A percentile compares a stretch with the other conserved stretches of the same genome.
Evolutionary conservation across 2,797 vertebrate species (phyloP).

Genomic region (Varecia variegata): DNA sequence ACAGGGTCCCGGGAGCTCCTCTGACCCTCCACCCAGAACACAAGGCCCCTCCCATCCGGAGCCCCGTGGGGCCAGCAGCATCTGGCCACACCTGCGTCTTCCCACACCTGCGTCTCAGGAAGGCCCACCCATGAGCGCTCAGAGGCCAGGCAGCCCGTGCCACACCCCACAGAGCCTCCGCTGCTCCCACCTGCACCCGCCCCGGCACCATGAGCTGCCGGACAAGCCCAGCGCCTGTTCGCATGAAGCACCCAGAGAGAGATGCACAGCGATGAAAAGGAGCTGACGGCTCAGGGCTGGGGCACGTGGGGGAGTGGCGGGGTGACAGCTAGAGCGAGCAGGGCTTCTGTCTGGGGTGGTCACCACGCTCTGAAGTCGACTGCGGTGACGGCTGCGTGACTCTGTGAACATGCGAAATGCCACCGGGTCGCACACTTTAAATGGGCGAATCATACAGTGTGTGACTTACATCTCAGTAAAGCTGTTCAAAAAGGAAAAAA

Average conservation of each 20-base stretch:
- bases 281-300: neutral
- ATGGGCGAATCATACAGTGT: neutral
- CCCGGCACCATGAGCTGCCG: neutral
- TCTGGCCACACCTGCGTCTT: neutral
- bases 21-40: neutral
- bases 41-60: neutral
- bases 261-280: neutral
- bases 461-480: neutral
- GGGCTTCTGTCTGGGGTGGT: neutral
- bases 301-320: no score
- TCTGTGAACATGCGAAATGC: neutral
- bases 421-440: neutral
- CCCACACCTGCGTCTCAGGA: neutral
- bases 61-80: neutral
- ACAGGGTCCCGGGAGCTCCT: neutral
- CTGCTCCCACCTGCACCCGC: neutral
- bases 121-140: neutral
- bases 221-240: neutral
- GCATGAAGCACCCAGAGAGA: neutral
- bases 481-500: neutral
- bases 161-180: neutral
- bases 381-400: neutral
- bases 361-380: neutral
- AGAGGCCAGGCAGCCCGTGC: neutral
- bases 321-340: no score